Conservation (phyloP, 1,140 invertebrate genomes). For the Cotesia chilonis region DNA sequence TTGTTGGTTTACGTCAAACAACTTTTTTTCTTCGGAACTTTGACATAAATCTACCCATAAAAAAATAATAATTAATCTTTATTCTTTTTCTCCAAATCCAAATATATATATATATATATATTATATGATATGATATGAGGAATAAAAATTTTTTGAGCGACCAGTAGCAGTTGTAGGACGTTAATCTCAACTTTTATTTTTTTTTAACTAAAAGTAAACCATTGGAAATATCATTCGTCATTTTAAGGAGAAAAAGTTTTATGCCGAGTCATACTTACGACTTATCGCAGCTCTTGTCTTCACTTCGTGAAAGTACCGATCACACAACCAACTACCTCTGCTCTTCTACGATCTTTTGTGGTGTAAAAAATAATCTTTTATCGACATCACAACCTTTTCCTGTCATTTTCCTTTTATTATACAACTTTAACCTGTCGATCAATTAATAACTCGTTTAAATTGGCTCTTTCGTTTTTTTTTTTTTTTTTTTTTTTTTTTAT, state of each 20-base stretch:
- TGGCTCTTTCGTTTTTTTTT: no score
- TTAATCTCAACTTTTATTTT: constrained; percentile 19
- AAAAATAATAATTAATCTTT: background rate
- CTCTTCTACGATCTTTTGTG: constrained; percentile 1
- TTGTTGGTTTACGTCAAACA: no score
- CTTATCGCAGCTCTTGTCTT: background rate
- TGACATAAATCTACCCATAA: no score
- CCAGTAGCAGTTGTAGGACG: background rate
- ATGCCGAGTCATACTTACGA: constrained; percentile 30
- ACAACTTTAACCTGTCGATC: no score
- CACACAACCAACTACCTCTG: no score
- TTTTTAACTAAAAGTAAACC: background rate
- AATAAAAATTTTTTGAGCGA: background rate
- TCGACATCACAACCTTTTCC: no score
- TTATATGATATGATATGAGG: background rate
- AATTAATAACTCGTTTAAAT: no score
- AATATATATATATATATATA: no score
- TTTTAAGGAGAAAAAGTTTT: constrained; percentile 33
- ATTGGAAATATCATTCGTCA: constrained; percentile 25
- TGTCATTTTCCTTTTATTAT: no score
- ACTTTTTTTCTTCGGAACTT: no score
- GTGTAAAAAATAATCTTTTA: background rate
- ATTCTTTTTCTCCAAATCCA: background rate
- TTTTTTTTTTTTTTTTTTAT: no score
- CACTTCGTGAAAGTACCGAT: background rate